These are phyloP conservation scores for Camponotus fellah DNA, from an alignment of 2,888 invertebrate genomes.

Conservation along the genomic window DNA sequence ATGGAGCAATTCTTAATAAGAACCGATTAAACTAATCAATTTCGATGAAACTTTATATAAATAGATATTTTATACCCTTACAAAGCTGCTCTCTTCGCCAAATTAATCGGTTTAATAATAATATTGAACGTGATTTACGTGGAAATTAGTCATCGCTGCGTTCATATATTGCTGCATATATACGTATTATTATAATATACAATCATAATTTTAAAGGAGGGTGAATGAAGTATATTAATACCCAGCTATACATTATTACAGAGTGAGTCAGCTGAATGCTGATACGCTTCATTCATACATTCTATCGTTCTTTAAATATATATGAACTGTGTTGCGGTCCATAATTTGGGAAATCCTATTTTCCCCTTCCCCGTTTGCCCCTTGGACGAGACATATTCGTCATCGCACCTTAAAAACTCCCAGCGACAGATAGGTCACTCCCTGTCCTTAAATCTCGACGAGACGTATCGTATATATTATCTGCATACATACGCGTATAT, in stretches of 20 bases:
- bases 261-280: conserved; percentile 35
- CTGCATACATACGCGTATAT: background rate
- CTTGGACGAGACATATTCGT: conserved; percentile 9
- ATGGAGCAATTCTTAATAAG: background rate
- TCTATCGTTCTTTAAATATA: conserved; percentile 22
- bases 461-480: background rate
- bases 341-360: conserved; percentile 31
- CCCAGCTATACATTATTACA: conserved; percentile 7
- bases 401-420: conserved; percentile 16
- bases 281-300: conserved; percentile 34
- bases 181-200: background rate
- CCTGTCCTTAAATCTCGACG: background rate
- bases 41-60: conserved; percentile 26
- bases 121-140: conserved; percentile 1
- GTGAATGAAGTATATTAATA: conserved; percentile 23
- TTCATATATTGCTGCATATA: background rate
- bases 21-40: background rate
- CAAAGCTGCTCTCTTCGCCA: background rate
- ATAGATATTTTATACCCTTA: background rate
- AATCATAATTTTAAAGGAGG: conserved; percentile 21
- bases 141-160: conserved; percentile 18
- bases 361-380: background rate
- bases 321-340: background rate
- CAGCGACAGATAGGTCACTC: conserved; percentile 36
- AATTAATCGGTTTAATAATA: conserved; percentile 10